Conservation (phyloP, 2,888 invertebrate genomes). For the Lapara coniferarum region DNA sequence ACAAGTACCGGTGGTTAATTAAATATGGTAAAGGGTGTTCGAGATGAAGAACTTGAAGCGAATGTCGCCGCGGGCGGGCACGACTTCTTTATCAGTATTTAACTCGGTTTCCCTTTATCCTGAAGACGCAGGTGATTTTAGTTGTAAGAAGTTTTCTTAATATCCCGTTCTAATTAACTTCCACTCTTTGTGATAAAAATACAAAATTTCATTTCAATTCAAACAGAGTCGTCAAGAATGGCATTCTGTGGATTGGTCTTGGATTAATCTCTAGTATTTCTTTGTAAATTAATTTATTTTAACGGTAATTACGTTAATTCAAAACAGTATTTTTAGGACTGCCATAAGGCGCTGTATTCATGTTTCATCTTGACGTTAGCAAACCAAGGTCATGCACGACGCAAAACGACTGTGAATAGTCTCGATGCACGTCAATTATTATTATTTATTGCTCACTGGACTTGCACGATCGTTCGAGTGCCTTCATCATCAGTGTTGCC, state of each 20-base stretch:
- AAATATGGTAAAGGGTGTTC: constrained; percentile 67
- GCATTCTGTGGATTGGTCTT: too few species aligned
- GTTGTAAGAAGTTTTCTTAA: constrained; percentile 3
- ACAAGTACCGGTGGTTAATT: constrained; percentile 56
- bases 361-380: too few species aligned
- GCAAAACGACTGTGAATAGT: too few species aligned
- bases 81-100: constrained; percentile 21
- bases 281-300: too few species aligned
- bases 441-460: too few species aligned
- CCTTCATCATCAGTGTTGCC: too few species aligned
- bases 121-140: not conserved
- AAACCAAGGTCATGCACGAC: too few species aligned
- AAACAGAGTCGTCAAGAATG: not conserved
- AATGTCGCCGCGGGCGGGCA: constrained; percentile 43
- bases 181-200: too few species aligned
- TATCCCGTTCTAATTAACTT: not conserved
- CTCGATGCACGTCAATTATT: too few species aligned
- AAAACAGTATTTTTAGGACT: not conserved
- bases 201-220: not conserved
- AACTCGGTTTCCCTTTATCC: not conserved
- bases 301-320: not conserved
- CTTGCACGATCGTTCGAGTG: too few species aligned
- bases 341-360: too few species aligned
- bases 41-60: constrained; percentile 62
- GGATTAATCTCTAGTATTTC: too few species aligned